Conservation (phyloP, 2,888 invertebrate genomes). For the Erpobdella octoculata region DNA sequence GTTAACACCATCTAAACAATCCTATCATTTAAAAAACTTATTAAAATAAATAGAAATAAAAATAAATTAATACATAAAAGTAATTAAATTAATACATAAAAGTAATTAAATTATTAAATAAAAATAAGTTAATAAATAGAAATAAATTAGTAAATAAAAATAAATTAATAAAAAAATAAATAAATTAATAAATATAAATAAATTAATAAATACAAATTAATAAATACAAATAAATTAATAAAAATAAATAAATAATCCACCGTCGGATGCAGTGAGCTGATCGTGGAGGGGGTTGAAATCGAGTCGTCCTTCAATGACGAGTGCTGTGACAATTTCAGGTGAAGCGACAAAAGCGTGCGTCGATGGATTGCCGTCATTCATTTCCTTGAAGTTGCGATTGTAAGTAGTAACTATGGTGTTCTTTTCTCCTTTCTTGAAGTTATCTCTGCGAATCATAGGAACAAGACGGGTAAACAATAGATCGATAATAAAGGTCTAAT, state of each 20-base stretch:
- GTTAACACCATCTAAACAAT: no score
- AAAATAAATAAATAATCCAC: slow-evolving; percentile 44
- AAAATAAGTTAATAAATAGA: no score
- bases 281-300: slow-evolving; percentile 90
- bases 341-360: slow-evolving; percentile 97
- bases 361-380: slow-evolving; percentile 86
- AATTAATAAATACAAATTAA: not conserved
- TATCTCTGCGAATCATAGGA: no score
- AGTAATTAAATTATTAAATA: no score
- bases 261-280: slow-evolving; percentile 68
- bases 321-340: slow-evolving; percentile 89
- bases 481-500: no score
- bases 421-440: slow-evolving; percentile 95
- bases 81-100: no score
- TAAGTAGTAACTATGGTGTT: slow-evolving; percentile 99
- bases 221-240: not conserved
- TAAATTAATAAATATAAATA: not conserved
- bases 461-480: no score
- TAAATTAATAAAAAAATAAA: not conserved
- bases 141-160: not conserved
- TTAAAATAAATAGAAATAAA: no score
- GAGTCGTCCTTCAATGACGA: slow-evolving; percentile 74
- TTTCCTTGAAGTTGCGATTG: slow-evolving; percentile 89
- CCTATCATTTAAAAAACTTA: no score
- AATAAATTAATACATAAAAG: no score